These are phyloP conservation scores for Carassius carassius DNA, from an alignment of 2,113 vertebrate genomes.

Conservation along the genomic window DNA sequence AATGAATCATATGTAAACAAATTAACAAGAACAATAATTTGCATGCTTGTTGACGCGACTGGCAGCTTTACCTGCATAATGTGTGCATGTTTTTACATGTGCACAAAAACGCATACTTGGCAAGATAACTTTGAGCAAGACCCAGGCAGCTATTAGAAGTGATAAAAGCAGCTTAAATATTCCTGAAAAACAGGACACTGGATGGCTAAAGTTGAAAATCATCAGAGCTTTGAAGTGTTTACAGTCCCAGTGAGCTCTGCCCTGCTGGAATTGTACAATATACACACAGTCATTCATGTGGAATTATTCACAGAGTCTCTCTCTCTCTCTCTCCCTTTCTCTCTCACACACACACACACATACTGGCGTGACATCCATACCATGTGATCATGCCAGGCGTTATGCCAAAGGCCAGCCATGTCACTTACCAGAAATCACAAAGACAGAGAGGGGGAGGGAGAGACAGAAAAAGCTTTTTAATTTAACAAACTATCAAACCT, in stretches of 20 bases:
- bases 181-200: background rate
- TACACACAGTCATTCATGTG: conserved; percentile 42
- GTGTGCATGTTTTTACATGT: conserved; percentile 1
- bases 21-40: background rate
- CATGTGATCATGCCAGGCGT: conserved; percentile 81
- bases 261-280: conserved; percentile 13
- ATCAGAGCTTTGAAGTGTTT: background rate
- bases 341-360: conserved; percentile 51
- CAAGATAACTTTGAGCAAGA: background rate
- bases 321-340: conserved; percentile 43
- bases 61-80: background rate
- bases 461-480: conserved; percentile 58
- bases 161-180: background rate
- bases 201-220: conserved; percentile 2
- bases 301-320: conserved; percentile 32
- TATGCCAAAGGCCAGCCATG: conserved; percentile 78
- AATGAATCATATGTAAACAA: background rate
- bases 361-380: conserved; percentile 72
- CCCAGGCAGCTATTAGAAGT: background rate
- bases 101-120: background rate
- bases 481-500: conserved; percentile 66
- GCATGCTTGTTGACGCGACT: background rate
- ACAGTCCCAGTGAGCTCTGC: conserved; percentile 22
- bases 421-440: conserved; percentile 80
- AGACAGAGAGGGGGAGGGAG: conserved; percentile 59